Base-by-base conservation (phyloP, 1,140 invertebrate species). In the Heterodera schachtii region DNA sequence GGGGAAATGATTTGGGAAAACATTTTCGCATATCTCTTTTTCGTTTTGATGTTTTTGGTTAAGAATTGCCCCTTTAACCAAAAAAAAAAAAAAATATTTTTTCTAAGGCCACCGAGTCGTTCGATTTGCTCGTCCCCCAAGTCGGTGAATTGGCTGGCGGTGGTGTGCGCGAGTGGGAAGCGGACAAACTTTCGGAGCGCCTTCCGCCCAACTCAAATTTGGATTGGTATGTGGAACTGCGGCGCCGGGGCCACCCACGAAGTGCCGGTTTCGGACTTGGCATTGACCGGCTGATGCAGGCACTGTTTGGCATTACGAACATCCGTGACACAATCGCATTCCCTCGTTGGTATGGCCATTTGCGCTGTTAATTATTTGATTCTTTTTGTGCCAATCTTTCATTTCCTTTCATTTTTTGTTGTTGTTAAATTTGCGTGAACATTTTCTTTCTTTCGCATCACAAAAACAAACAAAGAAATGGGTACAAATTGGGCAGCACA, bases 251-350 rank as follows among this genome's bases (percentile, higher is more conserved):
- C 4, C 93, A 94, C 84, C 93, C 94, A 73, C 93, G 95, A 0
- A 96, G 95, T 60, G 95, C 94, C 31, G 97, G 97, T 0, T 98
- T 95, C 92, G 97, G 97, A 73, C 92, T 98, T 87, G 97, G 97
- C 11, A 94, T 98, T 89, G 97, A 99, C 90, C 93, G 97, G 90
- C 93, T 94, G 85, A 90, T 98, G 74, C 95, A 96, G 91, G 92
- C 93, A 69, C 74, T 97, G 4, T 92, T 95, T 71, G 93, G 93
- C 66, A 93, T 95, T 66, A 88, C 91, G 46, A 98, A 96, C 90
- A 97, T 98, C 82, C 95, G 95, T 91, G 96, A 98, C 90, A 94
- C 94, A 9, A 93, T 96, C 87, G 94, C 96, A n/a, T 98, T 97
- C 92, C 96, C 96, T 13, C 92, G 96, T 84, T 96, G 94, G 93